These are phyloP conservation scores for Nomada hirtipes DNA, from an alignment of 2,888 invertebrate genomes.

Conservation along the genomic window DNA sequence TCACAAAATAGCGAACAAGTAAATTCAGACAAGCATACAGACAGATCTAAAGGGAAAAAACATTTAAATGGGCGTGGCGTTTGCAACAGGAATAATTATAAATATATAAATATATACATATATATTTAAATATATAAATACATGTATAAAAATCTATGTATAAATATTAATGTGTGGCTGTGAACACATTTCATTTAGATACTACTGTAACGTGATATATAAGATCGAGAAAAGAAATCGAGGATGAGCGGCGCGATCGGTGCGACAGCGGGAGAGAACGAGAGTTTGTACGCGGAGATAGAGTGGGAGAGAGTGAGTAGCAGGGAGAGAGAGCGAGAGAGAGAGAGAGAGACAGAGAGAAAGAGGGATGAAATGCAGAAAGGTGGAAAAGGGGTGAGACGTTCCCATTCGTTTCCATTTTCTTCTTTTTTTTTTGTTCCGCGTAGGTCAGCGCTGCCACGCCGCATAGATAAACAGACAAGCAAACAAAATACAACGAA, in stretches of 20 bases:
- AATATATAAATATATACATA: slow-evolving; percentile 56
- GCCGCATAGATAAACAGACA: slow-evolving; percentile 22
- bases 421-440: slow-evolving; percentile 19
- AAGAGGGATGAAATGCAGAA: neutral
- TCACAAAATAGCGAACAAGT: neutral
- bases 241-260: slow-evolving; percentile 46
- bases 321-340: neutral
- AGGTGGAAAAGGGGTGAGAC: slow-evolving; percentile 30
- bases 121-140: slow-evolving; percentile 57
- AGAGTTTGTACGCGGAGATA: slow-evolving; percentile 17
- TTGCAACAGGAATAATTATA: slow-evolving; percentile 58
- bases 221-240: slow-evolving; percentile 53
- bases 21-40: slow-evolving; percentile 6
- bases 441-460: slow-evolving; percentile 19
- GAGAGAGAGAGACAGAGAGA: neutral
- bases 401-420: slow-evolving; percentile 39
- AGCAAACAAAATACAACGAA: neutral
- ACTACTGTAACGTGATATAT: slow-evolving; percentile 65
- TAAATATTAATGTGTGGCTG: slow-evolving; percentile 84
- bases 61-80: slow-evolving; percentile 55
- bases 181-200: slow-evolving; percentile 82
- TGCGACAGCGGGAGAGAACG: slow-evolving; percentile 29
- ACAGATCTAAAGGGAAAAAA: slow-evolving; percentile 7
- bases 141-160: slow-evolving; percentile 57
- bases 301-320: slow-evolving; percentile 1